A percentile compares a stretch with the other conserved stretches of the same genome.
These are phyloP conservation scores for Channa argus DNA, from an alignment of 2,113 vertebrate species.

Conservation along the genomic window DNA sequence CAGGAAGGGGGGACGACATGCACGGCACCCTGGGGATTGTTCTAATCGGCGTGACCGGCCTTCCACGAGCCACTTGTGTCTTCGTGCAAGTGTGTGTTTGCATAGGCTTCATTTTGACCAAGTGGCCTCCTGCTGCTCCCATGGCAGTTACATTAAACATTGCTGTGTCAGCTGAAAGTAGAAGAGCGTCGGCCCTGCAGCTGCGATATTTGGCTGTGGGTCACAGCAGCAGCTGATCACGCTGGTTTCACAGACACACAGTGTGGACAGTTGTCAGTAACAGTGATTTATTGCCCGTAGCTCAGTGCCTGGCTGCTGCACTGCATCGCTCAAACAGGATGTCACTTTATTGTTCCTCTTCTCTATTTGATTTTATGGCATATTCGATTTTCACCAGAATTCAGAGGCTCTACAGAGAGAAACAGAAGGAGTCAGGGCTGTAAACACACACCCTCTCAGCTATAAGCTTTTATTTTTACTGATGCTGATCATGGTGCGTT, in stretches of 20 bases:
- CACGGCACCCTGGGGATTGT: conserved; percentile 13
- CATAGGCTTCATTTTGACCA: neutral
- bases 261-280: conserved; percentile 41
- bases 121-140: neutral
- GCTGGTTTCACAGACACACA: conserved; percentile 10
- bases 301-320: neutral
- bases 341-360: conserved; percentile 30
- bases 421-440: neutral
- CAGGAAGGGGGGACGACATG: conserved; percentile 34
- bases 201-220: conserved; percentile 8
- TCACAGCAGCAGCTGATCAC: conserved; percentile 19
- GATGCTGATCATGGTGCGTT: neutral
- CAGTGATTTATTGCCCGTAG: conserved; percentile 55
- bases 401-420: conserved; percentile 3
- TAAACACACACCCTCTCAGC: neutral
- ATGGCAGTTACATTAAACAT: neutral
- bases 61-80: neutral
- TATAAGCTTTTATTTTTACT: neutral
- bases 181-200: neutral
- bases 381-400: conserved; percentile 29
- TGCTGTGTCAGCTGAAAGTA: neutral
- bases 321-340: neutral
- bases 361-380: conserved; percentile 38
- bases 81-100: neutral
- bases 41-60: conserved; percentile 30